A percentile compares a stretch with the other conserved stretches of the same genome.
Evolutionary conservation across 2,113 vertebrate genomes (phyloP).

Genomic region (Melierax canorus): DNA sequence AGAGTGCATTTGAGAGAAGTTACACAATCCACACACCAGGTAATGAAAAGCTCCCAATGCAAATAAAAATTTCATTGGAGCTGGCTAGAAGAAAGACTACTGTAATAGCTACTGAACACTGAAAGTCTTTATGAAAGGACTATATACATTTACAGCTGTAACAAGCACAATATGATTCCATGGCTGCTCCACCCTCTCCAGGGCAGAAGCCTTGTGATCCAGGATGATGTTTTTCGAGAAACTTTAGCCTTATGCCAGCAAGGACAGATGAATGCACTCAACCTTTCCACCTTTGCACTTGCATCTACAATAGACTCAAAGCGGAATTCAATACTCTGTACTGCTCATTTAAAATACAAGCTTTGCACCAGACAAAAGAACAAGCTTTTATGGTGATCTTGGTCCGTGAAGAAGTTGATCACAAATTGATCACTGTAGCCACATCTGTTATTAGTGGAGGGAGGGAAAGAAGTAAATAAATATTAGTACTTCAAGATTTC

Average conservation of each 20-base stretch:
- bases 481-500: background rate
- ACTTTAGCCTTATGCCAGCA: fast-evolving
- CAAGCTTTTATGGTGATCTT: fast-evolving
- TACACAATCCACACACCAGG: fast-evolving
- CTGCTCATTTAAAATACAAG: background rate
- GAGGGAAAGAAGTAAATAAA: background rate
- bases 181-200: background rate
- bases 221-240: background rate
- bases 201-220: background rate
- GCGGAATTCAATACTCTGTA: background rate
- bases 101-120: background rate
- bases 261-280: fast-evolving
- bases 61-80: background rate
- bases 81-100: background rate
- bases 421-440: background rate
- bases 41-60: background rate
- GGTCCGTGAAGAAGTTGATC: fast-evolving
- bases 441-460: background rate
- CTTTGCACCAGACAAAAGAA: background rate
- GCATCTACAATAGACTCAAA: background rate
- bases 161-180: fast-evolving
- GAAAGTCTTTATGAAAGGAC: background rate
- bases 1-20: fast-evolving
- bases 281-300: too few relatives aligned
- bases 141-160: fast-evolving